Conservation (phyloP, 2,113 vertebrate genomes). For the Meleagris gallopavo region DNA sequence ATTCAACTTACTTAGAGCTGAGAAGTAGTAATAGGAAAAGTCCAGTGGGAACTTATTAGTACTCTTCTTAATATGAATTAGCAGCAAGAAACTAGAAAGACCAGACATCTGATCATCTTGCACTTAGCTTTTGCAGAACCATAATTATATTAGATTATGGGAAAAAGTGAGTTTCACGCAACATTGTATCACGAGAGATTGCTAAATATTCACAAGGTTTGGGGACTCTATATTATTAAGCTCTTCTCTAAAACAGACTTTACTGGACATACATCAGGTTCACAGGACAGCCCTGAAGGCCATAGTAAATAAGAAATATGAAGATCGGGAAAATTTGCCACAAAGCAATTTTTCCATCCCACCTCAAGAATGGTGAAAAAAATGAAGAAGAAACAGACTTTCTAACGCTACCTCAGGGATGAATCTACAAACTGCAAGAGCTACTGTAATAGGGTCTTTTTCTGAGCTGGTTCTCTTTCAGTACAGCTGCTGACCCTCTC, state of each 20-base stretch:
- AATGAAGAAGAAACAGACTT: not conserved
- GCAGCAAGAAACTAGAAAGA: not conserved
- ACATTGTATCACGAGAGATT: not conserved
- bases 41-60: not conserved
- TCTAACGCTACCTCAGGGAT: not conserved
- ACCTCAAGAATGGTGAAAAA: not conserved
- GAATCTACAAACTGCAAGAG: not conserved
- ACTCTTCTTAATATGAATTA: not conserved
- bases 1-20: not conserved
- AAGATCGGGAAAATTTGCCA: not conserved
- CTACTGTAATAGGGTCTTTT: not conserved
- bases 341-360: not conserved
- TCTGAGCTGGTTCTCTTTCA: not conserved
- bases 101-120: not conserved
- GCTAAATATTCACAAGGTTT: not conserved
- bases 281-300: not conserved
- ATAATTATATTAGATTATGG: rapidly evolving
- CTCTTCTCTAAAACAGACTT: not conserved
- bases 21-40: not conserved
- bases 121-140: not conserved
- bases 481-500: not conserved
- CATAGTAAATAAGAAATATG: not conserved
- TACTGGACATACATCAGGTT: not conserved
- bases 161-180: not conserved
- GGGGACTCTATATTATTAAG: not conserved